Base-by-base conservation (phyloP, 2,888 invertebrate species). In the Xylocampa areola region DNA sequence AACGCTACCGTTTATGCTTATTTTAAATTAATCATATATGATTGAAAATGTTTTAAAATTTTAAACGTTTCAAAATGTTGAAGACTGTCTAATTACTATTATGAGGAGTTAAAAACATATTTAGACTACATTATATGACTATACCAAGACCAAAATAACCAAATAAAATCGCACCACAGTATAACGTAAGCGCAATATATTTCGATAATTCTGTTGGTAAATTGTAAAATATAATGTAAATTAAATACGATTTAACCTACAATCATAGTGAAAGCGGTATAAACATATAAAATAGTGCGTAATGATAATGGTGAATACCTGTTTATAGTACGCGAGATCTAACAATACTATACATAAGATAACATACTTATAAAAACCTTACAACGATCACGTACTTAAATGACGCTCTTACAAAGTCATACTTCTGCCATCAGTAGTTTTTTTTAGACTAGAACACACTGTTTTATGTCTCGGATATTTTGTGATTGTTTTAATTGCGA, bases 221-320 rank as follows among this genome's bases (percentile, higher is more conserved):
- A 37, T 16, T 17, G 1, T 33, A n/a, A n/a, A n/a, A 11, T 36
- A 48, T 1, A 52, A 68, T 60, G 58, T 68, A 63, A 63, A 36
- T n/a, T 32, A 47, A 59, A 68, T 41, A 72, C 27, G 30, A 40
- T 62, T 51, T 25, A 50, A 58, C 30, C 7, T 44, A 35, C 60
- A 66, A 52, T 51, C 35, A 73, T 59, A 65, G 62, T 68, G 68
- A 73, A 65, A 73, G 76, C 76, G 36, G 73, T 73, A 73, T 76
- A 76, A 76, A 76, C 68, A 73, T 76, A 73, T 73, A 73, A 76
- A 73, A 73, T 68, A 73, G 76, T 72, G 76, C 59, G 39, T 57
- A 53, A 73, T 68, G 76, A 63, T 53, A 60, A 49, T 55, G 53
- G 57, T 65, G 43, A 45, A 19, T 35, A 23, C 11, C n/a, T 52